phyloP scores from a whole-genome alignment of 2,113 vertebrate genomes.

The Channa maculata region DNA sequence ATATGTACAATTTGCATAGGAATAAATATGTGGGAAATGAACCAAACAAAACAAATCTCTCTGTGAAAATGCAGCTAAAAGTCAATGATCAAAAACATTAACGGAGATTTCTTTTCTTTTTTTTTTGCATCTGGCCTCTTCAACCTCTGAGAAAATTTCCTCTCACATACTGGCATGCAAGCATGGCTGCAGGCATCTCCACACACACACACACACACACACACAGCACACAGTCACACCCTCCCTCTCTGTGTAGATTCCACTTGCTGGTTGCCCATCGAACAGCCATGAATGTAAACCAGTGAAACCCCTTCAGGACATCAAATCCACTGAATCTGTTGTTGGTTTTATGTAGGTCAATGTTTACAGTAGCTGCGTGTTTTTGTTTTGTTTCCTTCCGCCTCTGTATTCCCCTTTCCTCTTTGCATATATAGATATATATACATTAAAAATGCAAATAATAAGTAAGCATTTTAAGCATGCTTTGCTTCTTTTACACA shows the following conservation, averaged over 20 bases:
- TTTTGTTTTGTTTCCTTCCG: conserved; percentile 51
- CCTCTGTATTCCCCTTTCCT: conserved; percentile 42
- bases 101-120: neutral
- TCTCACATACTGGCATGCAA: conserved; percentile 59
- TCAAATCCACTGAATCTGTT: conserved; percentile 80
- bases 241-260: conserved; percentile 64
- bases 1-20: neutral
- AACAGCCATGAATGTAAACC: conserved; percentile 80
- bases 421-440: conserved; percentile 66
- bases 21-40: neutral
- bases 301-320: conserved; percentile 83
- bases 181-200: conserved; percentile 40
- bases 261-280: conserved; percentile 78
- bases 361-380: conserved; percentile 81
- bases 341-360: conserved; percentile 86
- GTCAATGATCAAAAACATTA: conserved; percentile 18
- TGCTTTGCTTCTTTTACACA: conserved; percentile 52
- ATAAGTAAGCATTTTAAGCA: conserved; percentile 62
- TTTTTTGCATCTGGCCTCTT: conserved; percentile 50
- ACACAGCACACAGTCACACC: conserved; percentile 29
- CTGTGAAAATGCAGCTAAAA: conserved; percentile 7
- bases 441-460: conserved; percentile 64
- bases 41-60: neutral
- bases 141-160: conserved; percentile 57
- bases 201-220: conserved; percentile 31